A percentile compares a stretch with the other conserved stretches of the same genome.
Evolutionary conservation across 1,140 invertebrate species (phyloP).

Genomic region (Portunus trituberculatus): DNA sequence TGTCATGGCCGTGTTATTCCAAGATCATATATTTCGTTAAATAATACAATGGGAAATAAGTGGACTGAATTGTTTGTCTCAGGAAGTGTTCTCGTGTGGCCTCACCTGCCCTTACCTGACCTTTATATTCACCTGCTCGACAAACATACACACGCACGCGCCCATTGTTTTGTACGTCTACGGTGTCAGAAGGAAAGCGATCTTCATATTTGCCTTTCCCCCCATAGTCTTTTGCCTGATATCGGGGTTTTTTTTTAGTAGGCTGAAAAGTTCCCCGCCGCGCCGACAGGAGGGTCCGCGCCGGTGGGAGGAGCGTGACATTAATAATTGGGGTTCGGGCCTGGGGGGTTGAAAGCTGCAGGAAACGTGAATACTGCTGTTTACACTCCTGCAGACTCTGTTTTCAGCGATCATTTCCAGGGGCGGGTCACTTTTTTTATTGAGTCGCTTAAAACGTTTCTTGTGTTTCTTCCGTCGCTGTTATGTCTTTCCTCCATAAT

Average conservation of each 20-base stretch:
- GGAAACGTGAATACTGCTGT: background rate
- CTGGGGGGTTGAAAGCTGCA: background rate
- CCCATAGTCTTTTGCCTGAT: background rate
- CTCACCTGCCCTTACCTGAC: slow-evolving; percentile 16
- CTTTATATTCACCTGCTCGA: background rate
- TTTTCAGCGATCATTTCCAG: background rate
- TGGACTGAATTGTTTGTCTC: slow-evolving; percentile 8
- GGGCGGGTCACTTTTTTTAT: background rate
- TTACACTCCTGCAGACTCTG: background rate
- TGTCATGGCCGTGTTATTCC: background rate
- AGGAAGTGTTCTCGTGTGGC: background rate
- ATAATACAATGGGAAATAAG: slow-evolving; percentile 12
- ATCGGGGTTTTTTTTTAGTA: background rate
- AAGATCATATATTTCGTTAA: background rate
- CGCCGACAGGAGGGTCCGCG: background rate
- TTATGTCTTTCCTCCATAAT: background rate
- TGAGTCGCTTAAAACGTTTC: background rate
- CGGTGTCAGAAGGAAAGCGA: background rate
- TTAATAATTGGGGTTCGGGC: background rate
- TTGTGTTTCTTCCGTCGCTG: background rate
- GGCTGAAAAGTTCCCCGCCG: background rate
- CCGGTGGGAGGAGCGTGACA: background rate
- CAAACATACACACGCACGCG: background rate
- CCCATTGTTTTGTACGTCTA: background rate
- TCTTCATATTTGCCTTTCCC: background rate